Evolutionary conservation across 2,888 invertebrate species (phyloP).

Genomic region (Odontothrips loti): DNA sequence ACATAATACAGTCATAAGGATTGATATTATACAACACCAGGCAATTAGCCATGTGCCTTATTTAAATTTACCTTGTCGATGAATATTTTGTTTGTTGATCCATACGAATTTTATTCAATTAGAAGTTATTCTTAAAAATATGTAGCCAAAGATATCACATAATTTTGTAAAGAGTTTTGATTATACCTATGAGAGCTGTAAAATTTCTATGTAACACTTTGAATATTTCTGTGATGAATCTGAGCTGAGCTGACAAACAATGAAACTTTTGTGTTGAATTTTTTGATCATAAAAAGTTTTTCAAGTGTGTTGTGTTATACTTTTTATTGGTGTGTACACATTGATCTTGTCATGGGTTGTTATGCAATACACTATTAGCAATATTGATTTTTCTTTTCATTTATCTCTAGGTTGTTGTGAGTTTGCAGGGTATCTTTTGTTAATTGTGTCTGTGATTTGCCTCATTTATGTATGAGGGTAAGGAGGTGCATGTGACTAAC

Average conservation of each 20-base stretch:
- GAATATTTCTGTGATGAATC: background rate
- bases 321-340: too few relatives aligned
- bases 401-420: background rate
- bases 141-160: constrained; percentile 8
- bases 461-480: background rate
- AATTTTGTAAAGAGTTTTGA: constrained; percentile 19
- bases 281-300: too few relatives aligned
- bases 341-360: too few relatives aligned
- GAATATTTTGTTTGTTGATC: constrained; percentile 1
- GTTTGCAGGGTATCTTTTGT: background rate
- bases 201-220: background rate
- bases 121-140: background rate
- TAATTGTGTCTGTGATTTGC: background rate
- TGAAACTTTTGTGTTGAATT: background rate
- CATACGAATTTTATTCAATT: background rate
- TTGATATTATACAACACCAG: background rate
- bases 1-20: background rate
- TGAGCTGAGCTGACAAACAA: background rate
- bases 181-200: background rate
- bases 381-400: background rate
- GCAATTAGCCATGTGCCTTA: constrained; percentile 16
- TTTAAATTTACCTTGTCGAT: background rate
- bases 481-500: too few relatives aligned
- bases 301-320: too few relatives aligned
- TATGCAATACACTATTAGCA: background rate